phyloP scores from a whole-genome alignment of 2,113 vertebrate genomes.

The Eonycteris spelaea region DNA sequence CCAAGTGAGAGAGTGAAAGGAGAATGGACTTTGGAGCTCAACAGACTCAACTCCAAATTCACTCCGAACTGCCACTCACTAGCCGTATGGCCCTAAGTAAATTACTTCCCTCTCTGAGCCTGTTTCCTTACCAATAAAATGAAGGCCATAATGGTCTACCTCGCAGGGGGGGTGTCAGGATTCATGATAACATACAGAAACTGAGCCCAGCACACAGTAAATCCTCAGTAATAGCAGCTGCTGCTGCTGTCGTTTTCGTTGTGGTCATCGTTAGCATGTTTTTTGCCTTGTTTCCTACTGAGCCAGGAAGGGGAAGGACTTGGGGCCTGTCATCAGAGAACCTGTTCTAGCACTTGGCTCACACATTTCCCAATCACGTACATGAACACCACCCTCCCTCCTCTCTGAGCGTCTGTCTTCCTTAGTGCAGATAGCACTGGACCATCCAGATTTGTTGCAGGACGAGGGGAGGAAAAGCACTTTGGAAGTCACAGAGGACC shows the following conservation, averaged over 20 bases:
- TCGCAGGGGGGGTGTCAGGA: background rate
- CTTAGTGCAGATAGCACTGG: fast-evolving
- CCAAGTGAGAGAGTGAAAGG: background rate
- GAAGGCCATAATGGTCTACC: background rate
- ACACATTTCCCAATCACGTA: background rate
- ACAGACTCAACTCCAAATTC: background rate
- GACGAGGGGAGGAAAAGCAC: background rate
- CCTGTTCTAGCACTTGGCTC: background rate
- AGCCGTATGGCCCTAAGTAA: background rate
- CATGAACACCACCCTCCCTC: fast-evolving
- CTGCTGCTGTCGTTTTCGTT: fast-evolving
- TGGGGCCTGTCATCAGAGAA: background rate
- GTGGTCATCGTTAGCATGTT: no score
- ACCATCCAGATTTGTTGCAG: background rate
- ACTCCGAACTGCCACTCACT: background rate
- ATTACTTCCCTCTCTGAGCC: background rate
- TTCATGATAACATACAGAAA: fast-evolving
- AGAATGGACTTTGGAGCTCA: background rate
- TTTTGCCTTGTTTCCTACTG: background rate
- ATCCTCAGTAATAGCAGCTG: background rate
- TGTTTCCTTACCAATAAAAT: background rate
- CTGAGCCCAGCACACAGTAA: fast-evolving
- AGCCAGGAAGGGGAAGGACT: background rate
- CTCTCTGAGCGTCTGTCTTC: background rate
- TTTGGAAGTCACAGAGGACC: background rate